Evolutionary conservation across 2,888 invertebrate species (phyloP), one percentile per base, ranked within the genome.

Genomic region (Opisthograptis luteolata): DNA sequence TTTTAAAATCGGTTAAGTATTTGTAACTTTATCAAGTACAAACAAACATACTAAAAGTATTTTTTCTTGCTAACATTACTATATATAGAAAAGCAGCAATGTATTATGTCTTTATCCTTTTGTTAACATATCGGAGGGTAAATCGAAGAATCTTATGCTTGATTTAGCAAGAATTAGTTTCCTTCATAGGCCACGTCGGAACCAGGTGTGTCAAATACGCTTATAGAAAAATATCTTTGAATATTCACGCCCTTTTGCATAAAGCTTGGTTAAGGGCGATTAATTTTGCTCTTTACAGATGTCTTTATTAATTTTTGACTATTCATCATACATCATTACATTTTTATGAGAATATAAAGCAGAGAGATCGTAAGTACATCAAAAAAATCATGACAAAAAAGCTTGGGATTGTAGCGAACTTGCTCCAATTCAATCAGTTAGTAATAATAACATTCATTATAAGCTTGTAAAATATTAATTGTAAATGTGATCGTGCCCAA

Each of bases 131-230:
- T 10, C 12, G 19, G n/a, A 31, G 48, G 48, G 42, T 48, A 30
- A 35, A 32, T 42, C 44, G 48, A 52, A 62, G 66, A 79, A 76
- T 78, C 77, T 62, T 44, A 80, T 59, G 82, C 71, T 70, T 78
- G 81, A 83, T 82, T 80, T 71, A 56, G 58, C 66, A 56, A 60
- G 71, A 50, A 60, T 62, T 47, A 53, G 31, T 43, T 47, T 34
- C 49, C 58, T 58, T 65, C 63, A 39, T 42, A 36, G 44, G 45
- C 56, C 64, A 68, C 57, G 34, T 55, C 53, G 0, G 27, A 31
- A 58, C 78, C 74, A 73, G 76, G 71, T 76, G 73, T 57, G 36
- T 52, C 51, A 36, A 57, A 56, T 62, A 54, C 39, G 41, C 47
- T 53, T 53, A 55, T 3, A 30, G 22, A 50, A 25, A 31, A 48